Evolutionary conservation across 1,140 invertebrate species (phyloP).

Genomic region (Drosophila ananassae): DNA sequence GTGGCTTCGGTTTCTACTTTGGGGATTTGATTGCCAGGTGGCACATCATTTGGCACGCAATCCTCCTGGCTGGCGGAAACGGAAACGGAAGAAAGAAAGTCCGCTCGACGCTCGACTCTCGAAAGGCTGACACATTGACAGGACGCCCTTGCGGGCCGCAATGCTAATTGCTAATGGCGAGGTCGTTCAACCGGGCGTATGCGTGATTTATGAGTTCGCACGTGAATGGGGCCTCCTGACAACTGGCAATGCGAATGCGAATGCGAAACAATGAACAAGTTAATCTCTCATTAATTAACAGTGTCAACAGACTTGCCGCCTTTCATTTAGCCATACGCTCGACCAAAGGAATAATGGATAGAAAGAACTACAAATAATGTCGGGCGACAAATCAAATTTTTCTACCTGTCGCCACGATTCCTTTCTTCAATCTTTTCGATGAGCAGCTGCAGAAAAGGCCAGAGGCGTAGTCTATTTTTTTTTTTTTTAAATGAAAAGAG

Average conservation of each 20-base stretch:
- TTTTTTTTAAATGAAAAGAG: background rate
- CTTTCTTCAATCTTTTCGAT: constrained; percentile 6
- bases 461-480: constrained; percentile 8
- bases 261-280: constrained; percentile 48
- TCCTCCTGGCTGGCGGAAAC: constrained; percentile 40
- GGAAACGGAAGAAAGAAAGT: constrained; percentile 66
- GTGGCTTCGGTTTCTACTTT: constrained; percentile 7
- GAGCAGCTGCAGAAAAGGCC: constrained; percentile 10
- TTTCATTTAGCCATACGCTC: constrained; percentile 50
- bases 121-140: constrained; percentile 50
- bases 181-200: constrained; percentile 78
- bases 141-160: constrained; percentile 30
- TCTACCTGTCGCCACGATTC: constrained; percentile 7
- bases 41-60: constrained; percentile 76
- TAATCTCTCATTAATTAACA: constrained; percentile 78
- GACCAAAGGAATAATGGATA: constrained; percentile 29
- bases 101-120: constrained; percentile 14
- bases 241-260: constrained; percentile 14
- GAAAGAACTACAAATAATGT: constrained; percentile 13
- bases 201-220: constrained; percentile 70
- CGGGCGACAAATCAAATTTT: constrained; percentile 22
- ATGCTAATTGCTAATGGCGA: constrained; percentile 57
- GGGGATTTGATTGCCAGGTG: constrained; percentile 49
- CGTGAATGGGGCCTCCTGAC: constrained; percentile 30
- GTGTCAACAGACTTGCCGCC: constrained; percentile 72